Evolutionary conservation across 2,888 invertebrate genomes (phyloP).

Genomic region (Melipona bicolor): DNA sequence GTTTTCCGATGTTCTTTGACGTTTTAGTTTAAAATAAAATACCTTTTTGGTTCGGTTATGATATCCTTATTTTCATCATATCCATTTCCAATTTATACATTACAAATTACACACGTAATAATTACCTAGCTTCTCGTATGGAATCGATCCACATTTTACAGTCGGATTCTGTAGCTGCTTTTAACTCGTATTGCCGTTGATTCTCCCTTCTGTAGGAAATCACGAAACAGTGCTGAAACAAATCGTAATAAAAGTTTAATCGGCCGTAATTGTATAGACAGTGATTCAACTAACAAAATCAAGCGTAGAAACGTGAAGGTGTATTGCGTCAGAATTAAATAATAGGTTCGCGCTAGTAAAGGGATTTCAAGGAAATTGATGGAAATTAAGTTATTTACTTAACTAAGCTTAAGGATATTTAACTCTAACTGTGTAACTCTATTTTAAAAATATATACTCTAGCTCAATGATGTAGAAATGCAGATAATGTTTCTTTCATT

Average conservation of each 20-base stretch:
- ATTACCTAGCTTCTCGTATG: conserved; percentile 93
- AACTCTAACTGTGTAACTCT: too few species aligned
- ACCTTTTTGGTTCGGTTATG: conserved; percentile 13
- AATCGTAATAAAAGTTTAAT: neutral
- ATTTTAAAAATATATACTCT: too few species aligned
- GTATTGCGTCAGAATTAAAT: neutral
- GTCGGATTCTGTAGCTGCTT: conserved; percentile 93
- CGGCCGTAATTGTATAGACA: neutral
- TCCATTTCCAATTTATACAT: conserved; percentile 9
- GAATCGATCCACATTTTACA: conserved; percentile 96
- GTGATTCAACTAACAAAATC: neutral
- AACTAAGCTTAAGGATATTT: neutral
- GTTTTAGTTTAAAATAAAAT: neutral
- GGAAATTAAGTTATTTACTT: neutral
- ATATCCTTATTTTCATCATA: conserved; percentile 34
- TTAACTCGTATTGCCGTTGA: conserved; percentile 94
- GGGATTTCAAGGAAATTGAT: neutral
- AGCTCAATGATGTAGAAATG: too few species aligned
- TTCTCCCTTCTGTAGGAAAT: conserved; percentile 94
- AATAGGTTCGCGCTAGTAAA: neutral
- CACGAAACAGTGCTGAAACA: conserved; percentile 93
- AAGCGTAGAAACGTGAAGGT: neutral
- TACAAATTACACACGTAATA: conserved; percentile 22
- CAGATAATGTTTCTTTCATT: too few species aligned
- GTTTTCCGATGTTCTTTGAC: too few species aligned